These are phyloP conservation scores for Dysdera silvatica DNA, from an alignment of 1,140 invertebrate species.

Conservation along the genomic window DNA sequence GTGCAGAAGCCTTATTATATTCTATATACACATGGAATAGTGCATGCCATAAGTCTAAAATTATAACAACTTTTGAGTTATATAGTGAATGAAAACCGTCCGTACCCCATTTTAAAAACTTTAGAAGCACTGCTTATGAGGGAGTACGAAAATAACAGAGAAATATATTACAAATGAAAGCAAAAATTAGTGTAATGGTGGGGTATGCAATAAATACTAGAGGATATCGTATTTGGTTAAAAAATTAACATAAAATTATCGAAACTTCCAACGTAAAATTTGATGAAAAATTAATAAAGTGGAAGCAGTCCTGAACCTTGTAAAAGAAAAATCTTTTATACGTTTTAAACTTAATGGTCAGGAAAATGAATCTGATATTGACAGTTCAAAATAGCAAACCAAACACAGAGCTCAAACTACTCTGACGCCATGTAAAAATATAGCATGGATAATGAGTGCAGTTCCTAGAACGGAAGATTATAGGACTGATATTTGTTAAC, in stretches of 20 bases:
- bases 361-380: too few species aligned
- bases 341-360: too few species aligned
- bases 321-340: too few species aligned
- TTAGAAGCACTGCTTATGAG: not conserved
- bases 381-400: too few species aligned
- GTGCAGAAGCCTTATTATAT: not conserved
- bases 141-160: not conserved
- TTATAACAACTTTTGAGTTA: not conserved
- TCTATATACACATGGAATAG: not conserved
- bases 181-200: not conserved
- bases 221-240: conserved; percentile 3
- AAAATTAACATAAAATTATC: not conserved
- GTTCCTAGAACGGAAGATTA: too few species aligned
- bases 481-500: too few species aligned
- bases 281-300: too few species aligned
- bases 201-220: not conserved
- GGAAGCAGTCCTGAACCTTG: too few species aligned
- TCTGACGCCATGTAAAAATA: too few species aligned
- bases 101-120: not conserved
- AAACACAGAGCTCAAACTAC: too few species aligned
- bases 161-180: not conserved
- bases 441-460: too few species aligned
- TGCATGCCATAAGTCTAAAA: not conserved
- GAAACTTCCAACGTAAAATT: not conserved
- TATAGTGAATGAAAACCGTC: not conserved